Percentiles rank a stretch among this genome's conserved stretches.
Conservation (phyloP, 1,140 invertebrate species). For the Macrobrachium nipponense region DNA sequence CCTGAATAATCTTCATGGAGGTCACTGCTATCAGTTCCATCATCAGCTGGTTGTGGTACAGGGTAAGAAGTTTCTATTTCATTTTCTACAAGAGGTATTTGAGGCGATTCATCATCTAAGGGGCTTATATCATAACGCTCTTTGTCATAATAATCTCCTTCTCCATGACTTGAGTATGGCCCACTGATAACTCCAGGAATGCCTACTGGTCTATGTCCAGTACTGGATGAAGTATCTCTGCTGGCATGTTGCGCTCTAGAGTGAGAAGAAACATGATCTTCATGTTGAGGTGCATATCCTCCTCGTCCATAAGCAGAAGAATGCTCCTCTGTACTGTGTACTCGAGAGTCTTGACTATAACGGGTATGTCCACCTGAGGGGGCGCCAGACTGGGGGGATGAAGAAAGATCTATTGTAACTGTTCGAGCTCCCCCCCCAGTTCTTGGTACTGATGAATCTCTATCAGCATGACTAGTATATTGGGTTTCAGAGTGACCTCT, state of each 20-base stretch:
- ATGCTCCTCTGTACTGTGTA: constrained; percentile 8
- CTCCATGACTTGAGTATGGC: not conserved
- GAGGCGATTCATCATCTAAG: constrained; percentile 11
- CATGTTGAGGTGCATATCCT: not conserved
- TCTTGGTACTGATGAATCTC: too few relatives aligned
- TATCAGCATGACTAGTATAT: too few relatives aligned
- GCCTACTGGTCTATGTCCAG: constrained; percentile 6
- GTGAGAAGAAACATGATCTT: not conserved
- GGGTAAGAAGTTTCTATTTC: constrained; percentile 9
- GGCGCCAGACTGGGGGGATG: not conserved
- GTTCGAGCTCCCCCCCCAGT: too few relatives aligned
- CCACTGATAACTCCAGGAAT: constrained; percentile 38
- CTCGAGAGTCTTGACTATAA: not conserved
- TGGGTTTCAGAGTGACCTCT: too few relatives aligned
- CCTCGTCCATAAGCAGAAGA: too few relatives aligned
- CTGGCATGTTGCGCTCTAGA: not conserved
- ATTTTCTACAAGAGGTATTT: constrained; percentile 25
- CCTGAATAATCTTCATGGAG: too few relatives aligned
- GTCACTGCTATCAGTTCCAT: not conserved
- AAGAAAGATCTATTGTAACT: too few relatives aligned
- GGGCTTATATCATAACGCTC: constrained; percentile 47
- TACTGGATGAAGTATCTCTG: not conserved
- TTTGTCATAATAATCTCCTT: constrained; percentile 24
- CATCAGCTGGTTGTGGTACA: not conserved
- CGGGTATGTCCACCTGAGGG: not conserved